phyloP scores from a whole-genome alignment of 2,113 vertebrate species.

The Tor tambroides region DNA sequence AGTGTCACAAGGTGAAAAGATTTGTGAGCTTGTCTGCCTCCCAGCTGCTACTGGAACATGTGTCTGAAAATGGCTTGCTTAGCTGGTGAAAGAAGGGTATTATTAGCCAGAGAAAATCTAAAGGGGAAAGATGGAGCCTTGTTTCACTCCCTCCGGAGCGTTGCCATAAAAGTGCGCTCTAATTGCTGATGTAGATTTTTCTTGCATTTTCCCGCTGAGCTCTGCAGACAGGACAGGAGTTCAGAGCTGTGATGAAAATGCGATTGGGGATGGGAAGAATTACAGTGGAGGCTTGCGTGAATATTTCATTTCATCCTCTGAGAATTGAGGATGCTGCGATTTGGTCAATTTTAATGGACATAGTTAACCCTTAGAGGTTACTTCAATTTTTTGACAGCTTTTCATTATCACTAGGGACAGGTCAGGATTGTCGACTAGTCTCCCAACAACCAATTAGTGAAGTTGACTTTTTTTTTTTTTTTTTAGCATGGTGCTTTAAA shows the following conservation, averaged over 20 bases:
- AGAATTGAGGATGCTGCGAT: neutral
- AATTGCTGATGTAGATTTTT: conserved; percentile 72
- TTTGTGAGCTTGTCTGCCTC: conserved; percentile 25
- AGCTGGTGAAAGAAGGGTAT: conserved; percentile 27
- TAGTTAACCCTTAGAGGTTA: neutral
- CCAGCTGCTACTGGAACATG: neutral
- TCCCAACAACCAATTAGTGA: neutral
- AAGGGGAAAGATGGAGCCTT: conserved; percentile 26
- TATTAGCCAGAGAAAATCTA: conserved; percentile 42
- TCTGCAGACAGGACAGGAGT: conserved; percentile 62
- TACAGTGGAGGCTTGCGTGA: conserved; percentile 35
- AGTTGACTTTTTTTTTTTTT: neutral
- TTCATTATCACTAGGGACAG: neutral
- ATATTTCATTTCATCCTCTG: neutral
- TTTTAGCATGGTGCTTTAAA: neutral
- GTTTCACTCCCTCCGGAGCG: conserved; percentile 37
- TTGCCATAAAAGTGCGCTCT: conserved; percentile 61
- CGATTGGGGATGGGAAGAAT: neutral
- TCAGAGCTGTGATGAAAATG: conserved; percentile 7
- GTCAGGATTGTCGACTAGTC: neutral
- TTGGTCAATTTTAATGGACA: neutral
- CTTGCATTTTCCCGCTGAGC: conserved; percentile 59
- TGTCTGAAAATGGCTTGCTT: conserved; percentile 36
- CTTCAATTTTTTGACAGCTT: neutral
- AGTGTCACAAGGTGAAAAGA: neutral